phyloP scores from a whole-genome alignment of 2,113 vertebrate genomes.

The Amblyopsis rosae region DNA sequence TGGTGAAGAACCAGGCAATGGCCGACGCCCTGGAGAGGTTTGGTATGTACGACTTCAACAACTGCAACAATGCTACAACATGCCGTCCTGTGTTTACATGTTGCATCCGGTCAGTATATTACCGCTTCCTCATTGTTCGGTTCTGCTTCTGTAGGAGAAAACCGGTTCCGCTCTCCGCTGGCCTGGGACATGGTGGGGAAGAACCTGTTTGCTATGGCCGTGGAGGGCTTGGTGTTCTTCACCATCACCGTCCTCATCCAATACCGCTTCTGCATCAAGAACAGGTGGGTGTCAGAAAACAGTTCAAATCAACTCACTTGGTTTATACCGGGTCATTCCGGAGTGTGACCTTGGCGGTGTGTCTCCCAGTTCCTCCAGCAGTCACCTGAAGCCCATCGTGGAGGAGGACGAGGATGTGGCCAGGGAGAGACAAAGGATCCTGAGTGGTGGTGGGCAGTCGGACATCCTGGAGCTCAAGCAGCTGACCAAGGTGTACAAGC shows the following conservation, averaged over 20 bases:
- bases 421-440: slow-evolving; percentile 93
- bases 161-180: slow-evolving; percentile 92
- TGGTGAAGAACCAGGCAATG: slow-evolving; percentile 99
- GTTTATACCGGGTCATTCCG: background rate
- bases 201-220: slow-evolving; percentile 97
- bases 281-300: slow-evolving; percentile 76
- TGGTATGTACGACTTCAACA: slow-evolving; percentile 73
- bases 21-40: slow-evolving; percentile 95
- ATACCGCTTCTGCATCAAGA: slow-evolving; percentile 94
- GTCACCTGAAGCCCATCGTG: slow-evolving; percentile 86
- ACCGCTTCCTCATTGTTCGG: background rate
- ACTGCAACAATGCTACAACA: background rate
- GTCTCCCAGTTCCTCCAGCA: slow-evolving; percentile 77
- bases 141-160: slow-evolving; percentile 83
- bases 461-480: slow-evolving; percentile 94
- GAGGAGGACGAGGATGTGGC: slow-evolving; percentile 97
- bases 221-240: slow-evolving; percentile 93
- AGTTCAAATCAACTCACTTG: background rate
- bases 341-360: slow-evolving; percentile 3
- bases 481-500: slow-evolving; percentile 95
- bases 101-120: background rate
- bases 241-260: slow-evolving; percentile 93
- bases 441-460: slow-evolving; percentile 86
- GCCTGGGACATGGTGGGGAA: slow-evolving; percentile 97
- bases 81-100: background rate